A percentile compares a stretch with the other conserved stretches of the same genome.
These are phyloP conservation scores for Pemphredon lugubris DNA, from an alignment of 2,888 invertebrate species.

Conservation along the genomic window DNA sequence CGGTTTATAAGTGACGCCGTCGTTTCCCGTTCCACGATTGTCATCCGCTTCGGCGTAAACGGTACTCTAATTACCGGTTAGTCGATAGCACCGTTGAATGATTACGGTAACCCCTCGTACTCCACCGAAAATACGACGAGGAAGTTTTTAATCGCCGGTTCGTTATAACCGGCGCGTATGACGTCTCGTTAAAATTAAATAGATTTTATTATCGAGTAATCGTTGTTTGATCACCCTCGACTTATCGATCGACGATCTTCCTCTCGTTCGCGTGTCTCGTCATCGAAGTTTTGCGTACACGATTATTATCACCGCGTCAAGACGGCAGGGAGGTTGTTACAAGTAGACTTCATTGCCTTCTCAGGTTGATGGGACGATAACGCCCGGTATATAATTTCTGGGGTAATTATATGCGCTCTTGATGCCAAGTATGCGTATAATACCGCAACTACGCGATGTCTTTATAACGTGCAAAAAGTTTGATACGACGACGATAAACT, in stretches of 20 bases:
- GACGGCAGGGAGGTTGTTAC: constrained; percentile 1
- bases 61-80: no score
- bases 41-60: no score
- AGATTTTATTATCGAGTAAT: no score
- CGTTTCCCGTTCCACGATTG: no score
- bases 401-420: background rate
- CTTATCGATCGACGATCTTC: background rate
- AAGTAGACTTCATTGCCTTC: background rate
- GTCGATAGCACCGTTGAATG: no score
- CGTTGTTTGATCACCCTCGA: background rate
- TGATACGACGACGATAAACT: background rate
- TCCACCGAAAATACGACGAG: no score
- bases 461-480: background rate
- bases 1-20: no score
- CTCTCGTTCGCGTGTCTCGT: background rate
- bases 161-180: no score
- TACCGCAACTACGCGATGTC: background rate
- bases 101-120: no score
- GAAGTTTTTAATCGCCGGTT: no score
- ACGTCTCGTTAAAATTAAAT: no score
- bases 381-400: background rate
- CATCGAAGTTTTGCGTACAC: background rate
- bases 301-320: background rate
- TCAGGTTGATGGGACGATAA: background rate
- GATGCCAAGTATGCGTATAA: background rate